Percentiles rank a stretch among this genome's conserved stretches.
These are phyloP conservation scores for Achatina immaculata DNA, from an alignment of 1,140 invertebrate genomes.

Conservation along the genomic window DNA sequence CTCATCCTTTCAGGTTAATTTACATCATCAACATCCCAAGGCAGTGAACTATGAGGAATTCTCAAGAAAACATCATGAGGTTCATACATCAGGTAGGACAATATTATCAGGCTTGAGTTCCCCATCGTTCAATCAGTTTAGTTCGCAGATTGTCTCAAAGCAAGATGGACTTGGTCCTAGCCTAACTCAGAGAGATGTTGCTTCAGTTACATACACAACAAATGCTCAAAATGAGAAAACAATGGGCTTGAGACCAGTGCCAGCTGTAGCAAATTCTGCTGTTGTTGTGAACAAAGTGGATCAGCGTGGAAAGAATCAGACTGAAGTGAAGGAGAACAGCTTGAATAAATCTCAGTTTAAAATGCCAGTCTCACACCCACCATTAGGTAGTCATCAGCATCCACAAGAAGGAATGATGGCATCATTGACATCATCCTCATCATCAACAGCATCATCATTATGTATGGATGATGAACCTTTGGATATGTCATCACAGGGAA, in stretches of 20 bases:
- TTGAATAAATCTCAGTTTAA: neutral
- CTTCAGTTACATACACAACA: neutral
- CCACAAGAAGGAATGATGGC: neutral
- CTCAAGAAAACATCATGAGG: neutral
- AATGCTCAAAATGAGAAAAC: neutral
- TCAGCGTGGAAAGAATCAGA: neutral
- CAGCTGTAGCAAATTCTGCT: neutral
- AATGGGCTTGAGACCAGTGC: neutral
- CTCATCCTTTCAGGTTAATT: no score
- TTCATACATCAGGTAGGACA: neutral
- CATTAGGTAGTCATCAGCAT: neutral
- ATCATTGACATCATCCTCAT: neutral
- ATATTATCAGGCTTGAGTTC: neutral
- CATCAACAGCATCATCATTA: neutral
- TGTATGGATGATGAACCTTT: constrained; percentile 2
- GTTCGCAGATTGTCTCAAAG: neutral
- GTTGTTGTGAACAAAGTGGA: neutral
- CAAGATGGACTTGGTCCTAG: neutral
- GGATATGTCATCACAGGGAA: neutral
- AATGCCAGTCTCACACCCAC: neutral
- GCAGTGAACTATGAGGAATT: neutral
- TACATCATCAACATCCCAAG: neutral
- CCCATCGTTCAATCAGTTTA: neutral
- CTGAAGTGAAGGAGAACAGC: neutral
- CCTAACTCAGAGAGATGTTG: no score